These are phyloP conservation scores for Aricia artaxerxes DNA, from an alignment of 2,888 invertebrate species.

Conservation along the genomic window DNA sequence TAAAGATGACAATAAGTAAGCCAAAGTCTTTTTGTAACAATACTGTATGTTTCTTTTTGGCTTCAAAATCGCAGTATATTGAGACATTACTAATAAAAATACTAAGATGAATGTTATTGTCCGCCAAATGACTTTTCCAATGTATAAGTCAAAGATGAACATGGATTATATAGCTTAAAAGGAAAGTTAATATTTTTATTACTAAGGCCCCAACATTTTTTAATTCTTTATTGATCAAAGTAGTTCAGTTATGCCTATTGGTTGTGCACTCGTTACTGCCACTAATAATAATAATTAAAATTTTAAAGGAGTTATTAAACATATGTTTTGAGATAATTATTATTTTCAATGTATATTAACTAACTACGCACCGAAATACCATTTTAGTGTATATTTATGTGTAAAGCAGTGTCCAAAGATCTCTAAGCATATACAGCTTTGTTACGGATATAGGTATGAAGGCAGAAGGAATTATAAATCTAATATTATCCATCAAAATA, in stretches of 20 bases:
- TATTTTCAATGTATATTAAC: conserved; percentile 44
- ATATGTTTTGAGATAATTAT: conserved; percentile 29
- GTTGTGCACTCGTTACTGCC: conserved; percentile 6
- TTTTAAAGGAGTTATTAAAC: neutral
- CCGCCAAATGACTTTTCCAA: neutral
- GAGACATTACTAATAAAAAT: neutral
- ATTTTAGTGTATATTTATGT: conserved; percentile 23
- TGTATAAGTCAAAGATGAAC: neutral
- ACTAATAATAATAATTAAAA: neutral
- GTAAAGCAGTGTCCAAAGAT: conserved; percentile 28
- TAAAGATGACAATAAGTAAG: neutral
- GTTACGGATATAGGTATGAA: conserved; percentile 14
- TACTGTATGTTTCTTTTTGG: conserved; percentile 11
- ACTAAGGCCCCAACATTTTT: neutral
- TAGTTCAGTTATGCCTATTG: neutral
- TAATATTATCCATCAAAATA: conserved; percentile 28
- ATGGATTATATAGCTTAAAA: neutral
- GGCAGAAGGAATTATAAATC: conserved; percentile 17
- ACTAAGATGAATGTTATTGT: neutral
- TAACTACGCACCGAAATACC: conserved; percentile 53
- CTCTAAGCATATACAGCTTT: conserved; percentile 19
- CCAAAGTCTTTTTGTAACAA: conserved; percentile 2
- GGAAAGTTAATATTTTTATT: neutral
- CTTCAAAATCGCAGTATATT: neutral
- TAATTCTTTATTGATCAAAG: neutral